These are phyloP conservation scores for Nyleta sp. DNA, from an alignment of 2,888 invertebrate genomes.

Conservation along the genomic window DNA sequence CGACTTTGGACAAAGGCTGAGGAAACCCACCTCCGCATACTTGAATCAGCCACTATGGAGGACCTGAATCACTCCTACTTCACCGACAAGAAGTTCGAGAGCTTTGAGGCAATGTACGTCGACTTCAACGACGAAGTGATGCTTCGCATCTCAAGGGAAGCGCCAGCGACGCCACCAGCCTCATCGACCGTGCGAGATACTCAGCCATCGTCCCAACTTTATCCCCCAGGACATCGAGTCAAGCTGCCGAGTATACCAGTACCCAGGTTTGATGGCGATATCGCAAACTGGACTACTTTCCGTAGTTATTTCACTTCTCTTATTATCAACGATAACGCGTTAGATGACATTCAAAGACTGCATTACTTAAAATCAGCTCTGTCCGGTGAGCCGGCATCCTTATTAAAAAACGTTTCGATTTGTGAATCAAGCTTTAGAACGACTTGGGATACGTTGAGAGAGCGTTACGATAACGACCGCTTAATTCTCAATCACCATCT, in stretches of 20 bases:
- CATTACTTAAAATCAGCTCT: neutral
- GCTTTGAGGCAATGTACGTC: too few species aligned
- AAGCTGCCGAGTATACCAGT: neutral
- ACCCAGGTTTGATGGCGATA: neutral
- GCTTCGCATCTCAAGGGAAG: too few species aligned
- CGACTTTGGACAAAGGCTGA: too few species aligned
- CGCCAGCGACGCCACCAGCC: too few species aligned
- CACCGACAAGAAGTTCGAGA: too few species aligned
- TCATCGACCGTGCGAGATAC: too few species aligned
- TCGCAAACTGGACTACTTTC: neutral
- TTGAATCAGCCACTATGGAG: too few species aligned
- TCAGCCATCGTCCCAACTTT: too few species aligned
- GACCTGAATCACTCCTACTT: too few species aligned
- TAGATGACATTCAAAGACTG: neutral
- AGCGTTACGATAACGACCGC: neutral
- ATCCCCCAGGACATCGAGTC: too few species aligned
- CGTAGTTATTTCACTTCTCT: neutral
- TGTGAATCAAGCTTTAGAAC: neutral
- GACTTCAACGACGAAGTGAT: too few species aligned
- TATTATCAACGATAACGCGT: neutral
- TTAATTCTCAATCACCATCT: neutral
- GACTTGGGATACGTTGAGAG: neutral
- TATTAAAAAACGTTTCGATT: neutral
- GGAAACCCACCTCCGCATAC: too few species aligned
- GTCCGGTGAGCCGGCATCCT: neutral